A percentile compares a stretch with the other conserved stretches of the same genome.
Evolutionary conservation across 2,888 invertebrate species (phyloP).

Genomic region (Thyatira batis): DNA sequence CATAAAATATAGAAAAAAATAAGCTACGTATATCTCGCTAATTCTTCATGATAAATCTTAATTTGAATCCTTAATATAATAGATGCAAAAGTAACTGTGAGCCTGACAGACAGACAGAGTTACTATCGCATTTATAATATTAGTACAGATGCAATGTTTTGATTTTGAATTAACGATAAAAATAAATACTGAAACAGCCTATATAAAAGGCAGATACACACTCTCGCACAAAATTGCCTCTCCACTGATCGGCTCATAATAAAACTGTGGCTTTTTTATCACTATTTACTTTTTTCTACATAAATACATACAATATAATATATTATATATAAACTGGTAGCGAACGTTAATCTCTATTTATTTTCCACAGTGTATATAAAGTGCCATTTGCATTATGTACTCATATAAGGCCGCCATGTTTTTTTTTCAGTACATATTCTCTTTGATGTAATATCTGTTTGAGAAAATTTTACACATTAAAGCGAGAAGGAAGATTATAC

Average conservation of each 20-base stretch:
- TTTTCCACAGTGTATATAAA: constrained; percentile 10
- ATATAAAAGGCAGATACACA: constrained; percentile 49
- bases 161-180: neutral
- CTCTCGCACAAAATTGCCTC: constrained; percentile 58
- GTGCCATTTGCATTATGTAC: constrained; percentile 18
- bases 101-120: neutral
- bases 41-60: too few species aligned
- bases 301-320: constrained; percentile 36
- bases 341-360: constrained; percentile 52
- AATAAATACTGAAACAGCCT: constrained; percentile 41
- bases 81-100: too few species aligned
- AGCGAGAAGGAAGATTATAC: too few species aligned
- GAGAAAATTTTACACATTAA: too few species aligned
- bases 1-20: too few species aligned
- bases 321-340: too few species aligned
- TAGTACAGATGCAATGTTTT: neutral
- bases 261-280: constrained; percentile 81
- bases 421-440: neutral
- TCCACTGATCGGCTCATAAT: constrained; percentile 77
- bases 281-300: constrained; percentile 81
- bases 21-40: too few species aligned
- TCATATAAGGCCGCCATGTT: constrained; percentile 31
- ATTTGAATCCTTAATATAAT: too few species aligned
- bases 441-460: neutral
- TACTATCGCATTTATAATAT: too few species aligned